Percentiles rank a stretch among this genome's conserved stretches.
Evolutionary conservation across 2,797 vertebrate genomes (phyloP).

Genomic region (Psittacula echo): DNA sequence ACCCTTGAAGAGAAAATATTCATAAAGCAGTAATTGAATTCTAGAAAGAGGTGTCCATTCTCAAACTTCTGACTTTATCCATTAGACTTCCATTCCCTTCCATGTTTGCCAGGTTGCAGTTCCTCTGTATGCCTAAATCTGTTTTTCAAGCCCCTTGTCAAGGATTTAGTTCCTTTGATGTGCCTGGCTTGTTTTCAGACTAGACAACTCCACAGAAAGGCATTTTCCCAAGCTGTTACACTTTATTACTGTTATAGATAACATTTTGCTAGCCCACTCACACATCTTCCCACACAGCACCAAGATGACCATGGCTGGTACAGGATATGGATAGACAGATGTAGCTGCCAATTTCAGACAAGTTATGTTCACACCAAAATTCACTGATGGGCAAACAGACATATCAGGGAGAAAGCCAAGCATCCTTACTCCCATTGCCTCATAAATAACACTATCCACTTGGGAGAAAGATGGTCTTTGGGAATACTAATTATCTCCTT

Average conservation of each 20-base stretch:
- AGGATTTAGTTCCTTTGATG: constrained; percentile 30
- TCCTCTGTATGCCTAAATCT: neutral
- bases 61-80: neutral
- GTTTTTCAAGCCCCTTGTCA: constrained; percentile 9
- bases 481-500: neutral
- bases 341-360: neutral
- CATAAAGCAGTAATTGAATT: neutral
- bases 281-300: neutral
- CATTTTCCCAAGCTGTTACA: constrained; percentile 1
- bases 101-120: neutral
- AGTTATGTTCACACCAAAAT: neutral
- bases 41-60: neutral
- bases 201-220: neutral
- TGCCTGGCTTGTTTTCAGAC: neutral
- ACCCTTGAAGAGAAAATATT: neutral
- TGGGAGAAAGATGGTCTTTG: neutral
- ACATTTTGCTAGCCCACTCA: neutral
- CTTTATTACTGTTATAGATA: neutral
- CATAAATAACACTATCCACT: neutral
- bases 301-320: neutral
- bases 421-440: neutral
- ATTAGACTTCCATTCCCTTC: neutral
- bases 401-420: neutral
- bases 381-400: neutral
- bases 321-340: neutral